Conservation (phyloP, 2,888 invertebrate species). For the Melitaea athalia region DNA sequence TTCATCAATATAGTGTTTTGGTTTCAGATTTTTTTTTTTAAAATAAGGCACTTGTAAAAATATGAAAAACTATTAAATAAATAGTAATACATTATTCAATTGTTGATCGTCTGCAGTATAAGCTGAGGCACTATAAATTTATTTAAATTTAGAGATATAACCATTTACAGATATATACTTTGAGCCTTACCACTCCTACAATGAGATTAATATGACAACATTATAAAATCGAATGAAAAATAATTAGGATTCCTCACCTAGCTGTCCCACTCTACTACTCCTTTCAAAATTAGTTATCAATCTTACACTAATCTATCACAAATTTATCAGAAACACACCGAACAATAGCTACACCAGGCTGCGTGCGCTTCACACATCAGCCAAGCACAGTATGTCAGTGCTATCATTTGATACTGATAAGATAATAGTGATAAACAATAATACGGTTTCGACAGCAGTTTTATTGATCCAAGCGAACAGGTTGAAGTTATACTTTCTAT, state of each 20-base stretch:
- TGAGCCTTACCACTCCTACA: too few species aligned
- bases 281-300: not conserved
- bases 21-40: too few species aligned
- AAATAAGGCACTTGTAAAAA: too few species aligned
- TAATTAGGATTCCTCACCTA: not conserved
- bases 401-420: constrained; percentile 48
- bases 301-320: constrained; percentile 32
- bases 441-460: constrained; percentile 35
- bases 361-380: constrained; percentile 43
- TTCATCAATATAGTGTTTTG: too few species aligned
- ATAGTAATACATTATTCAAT: too few species aligned
- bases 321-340: not conserved
- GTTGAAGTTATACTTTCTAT: not conserved
- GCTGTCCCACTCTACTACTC: not conserved
- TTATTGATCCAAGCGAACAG: constrained; percentile 16
- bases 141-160: too few species aligned
- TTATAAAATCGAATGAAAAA: not conserved
- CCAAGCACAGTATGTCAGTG: constrained; percentile 43
- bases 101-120: too few species aligned
- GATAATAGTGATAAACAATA: constrained; percentile 44
- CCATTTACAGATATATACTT: too few species aligned
- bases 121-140: too few species aligned
- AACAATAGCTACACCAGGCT: constrained; percentile 21
- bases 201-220: not conserved
- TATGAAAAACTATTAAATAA: too few species aligned